Base-by-base conservation (phyloP, 1,140 invertebrate genomes). In the Zelostemma sp. region DNA sequence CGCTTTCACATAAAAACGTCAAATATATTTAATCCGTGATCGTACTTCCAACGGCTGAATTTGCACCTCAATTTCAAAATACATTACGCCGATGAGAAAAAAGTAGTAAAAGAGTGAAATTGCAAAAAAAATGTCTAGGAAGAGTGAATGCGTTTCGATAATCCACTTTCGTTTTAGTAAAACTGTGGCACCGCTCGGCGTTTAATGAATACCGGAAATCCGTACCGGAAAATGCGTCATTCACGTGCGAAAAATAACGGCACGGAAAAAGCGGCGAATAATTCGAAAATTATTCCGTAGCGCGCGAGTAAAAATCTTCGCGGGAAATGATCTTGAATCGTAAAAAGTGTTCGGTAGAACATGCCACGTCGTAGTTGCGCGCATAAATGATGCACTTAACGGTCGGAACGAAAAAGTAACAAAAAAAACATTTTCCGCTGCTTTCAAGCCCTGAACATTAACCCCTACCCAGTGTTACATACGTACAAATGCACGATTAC, bases 361-460 rank as follows among this genome's bases (percentile, higher is more conserved):
- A 55, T 55, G 18, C 50, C 17, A 50, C 1, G n/a, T 12, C 14
- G 40, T 41, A 41, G n/a, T 15, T 41, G 40, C 40, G 40, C 11
- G 40, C 40, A 41, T 9, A 56, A 64, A 57, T 40, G 54, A 51
- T 49, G 59, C 61, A 53, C 48, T 55, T 57, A 64, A 57, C 31
- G n/a, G 31, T 38, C 46, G 41, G 11, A 47, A 15, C 46, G 55
- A 14, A 50, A n/a, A 28, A 50, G 48, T 59, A 51, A 45, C 21
- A n/a, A 12, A 41, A 31, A 49, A 49, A 41, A 48, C 33, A 19
- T 17, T 49, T 41, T 6, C 12, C 49, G 50, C 38, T 48, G 46
- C 50, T 49, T 21, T 17, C 33, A 41, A 55, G 40, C 46, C 43
- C 50, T 8, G 55, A 54, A 49, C 59, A 54, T 62, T 55, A 62